Evolutionary conservation across 2,888 invertebrate species (phyloP).

Genomic region (Portevinia maculata): DNA sequence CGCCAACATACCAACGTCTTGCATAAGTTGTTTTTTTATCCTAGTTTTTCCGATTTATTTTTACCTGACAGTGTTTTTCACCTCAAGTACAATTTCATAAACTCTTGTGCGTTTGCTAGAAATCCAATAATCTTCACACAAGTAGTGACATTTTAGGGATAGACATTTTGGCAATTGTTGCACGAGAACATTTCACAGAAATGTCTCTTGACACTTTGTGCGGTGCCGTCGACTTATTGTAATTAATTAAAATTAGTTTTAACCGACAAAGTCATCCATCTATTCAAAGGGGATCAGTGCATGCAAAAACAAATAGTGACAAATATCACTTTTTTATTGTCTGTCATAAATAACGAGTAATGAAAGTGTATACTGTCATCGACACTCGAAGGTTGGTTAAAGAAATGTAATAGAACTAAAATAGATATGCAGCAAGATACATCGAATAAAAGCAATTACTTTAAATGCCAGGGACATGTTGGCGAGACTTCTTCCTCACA

Average conservation of each 20-base stretch:
- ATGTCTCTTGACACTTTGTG: constrained; percentile 3
- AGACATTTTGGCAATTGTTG: constrained; percentile 17
- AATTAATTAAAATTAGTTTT: too few relatives aligned
- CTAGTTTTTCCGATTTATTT: constrained; percentile 25
- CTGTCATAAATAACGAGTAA: too few relatives aligned
- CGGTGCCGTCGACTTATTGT: too few relatives aligned
- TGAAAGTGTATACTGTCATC: too few relatives aligned
- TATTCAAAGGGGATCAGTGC: constrained; percentile 1
- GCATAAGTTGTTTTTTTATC: constrained; percentile 47
- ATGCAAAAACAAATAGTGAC: not conserved
- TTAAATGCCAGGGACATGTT: too few relatives aligned
- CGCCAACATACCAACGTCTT: constrained; percentile 55
- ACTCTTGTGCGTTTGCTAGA: constrained; percentile 25
- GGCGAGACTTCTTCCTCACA: too few relatives aligned
- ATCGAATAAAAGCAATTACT: too few relatives aligned
- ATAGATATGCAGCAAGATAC: too few relatives aligned
- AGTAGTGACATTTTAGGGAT: constrained; percentile 17
- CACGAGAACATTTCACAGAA: constrained; percentile 18
- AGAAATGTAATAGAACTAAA: too few relatives aligned
- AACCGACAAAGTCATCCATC: too few relatives aligned
- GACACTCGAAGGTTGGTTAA: too few relatives aligned
- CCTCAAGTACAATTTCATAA: constrained; percentile 12
- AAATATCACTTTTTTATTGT: not conserved
- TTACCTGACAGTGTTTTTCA: constrained; percentile 36
- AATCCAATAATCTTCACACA: constrained; percentile 11